Evolutionary conservation across 2,888 invertebrate species (phyloP), one percentile per base, ranked within the genome.

Genomic region (Himalopsyche anomala): DNA sequence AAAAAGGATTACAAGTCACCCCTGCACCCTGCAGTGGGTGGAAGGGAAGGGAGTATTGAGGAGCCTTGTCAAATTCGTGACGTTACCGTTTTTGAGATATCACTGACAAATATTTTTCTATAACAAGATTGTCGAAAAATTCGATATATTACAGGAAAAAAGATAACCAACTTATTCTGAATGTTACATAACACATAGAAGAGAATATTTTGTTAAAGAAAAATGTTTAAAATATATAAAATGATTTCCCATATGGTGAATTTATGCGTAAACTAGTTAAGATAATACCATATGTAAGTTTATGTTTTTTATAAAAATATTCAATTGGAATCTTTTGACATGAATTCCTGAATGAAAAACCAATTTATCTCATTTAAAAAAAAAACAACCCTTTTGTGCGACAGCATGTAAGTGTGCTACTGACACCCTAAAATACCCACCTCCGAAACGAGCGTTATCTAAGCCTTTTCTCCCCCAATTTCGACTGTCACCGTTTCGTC

Each of bases 401-500:
- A 62, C 2, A 28, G 19, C 28, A 15, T 19, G 62, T 62, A 62
- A 19, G 28, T 19, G 15, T 51, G 51, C 15, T 51, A 5, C 51
- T 15, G 12, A 62, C 62, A 62, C 62, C 62, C 62, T 19, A 8
- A 62, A 51, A 69, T 54, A n/a, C 36, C 74, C 79, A 62, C 83
- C 40, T 36, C 38, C 56, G 28, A 19, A 81, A 28, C 42, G 28
- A n/a, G 54, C 62, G 62, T 62, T 62, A 62, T 42, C 81, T 28
- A 40, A 81, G 40, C 81, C 19, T 15, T 54, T 45, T 55, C 51
- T 54, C 81, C 55, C 81, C 87, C 88, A 85, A 84, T 87, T 83
- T 36, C 85, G 86, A 80, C 88, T 88, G 88, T 88, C 88, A 88
- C 87, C 88, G 85, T 85, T 86, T 87, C 88, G 87, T 88, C 88